Evolutionary conservation across 2,888 invertebrate genomes (phyloP).

Genomic region (Hydriomena furcata): DNA sequence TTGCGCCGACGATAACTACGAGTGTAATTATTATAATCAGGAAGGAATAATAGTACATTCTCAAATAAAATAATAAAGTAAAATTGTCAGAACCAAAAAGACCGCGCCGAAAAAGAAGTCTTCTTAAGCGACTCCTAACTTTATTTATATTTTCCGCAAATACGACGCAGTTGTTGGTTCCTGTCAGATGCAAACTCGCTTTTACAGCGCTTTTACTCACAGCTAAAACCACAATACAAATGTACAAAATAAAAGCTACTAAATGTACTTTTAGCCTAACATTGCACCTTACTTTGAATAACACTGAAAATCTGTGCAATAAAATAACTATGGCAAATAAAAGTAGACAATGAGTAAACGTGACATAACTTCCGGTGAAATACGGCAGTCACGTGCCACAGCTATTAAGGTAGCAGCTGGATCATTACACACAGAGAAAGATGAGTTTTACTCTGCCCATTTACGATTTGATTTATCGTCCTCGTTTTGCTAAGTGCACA

Average conservation of each 20-base stretch:
- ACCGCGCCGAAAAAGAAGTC: too few species aligned
- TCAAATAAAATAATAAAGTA: too few species aligned
- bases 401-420: constrained; percentile 6
- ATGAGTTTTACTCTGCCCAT: not conserved
- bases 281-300: not conserved
- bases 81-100: too few species aligned
- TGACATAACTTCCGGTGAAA: constrained; percentile 12
- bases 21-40: too few species aligned
- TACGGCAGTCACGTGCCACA: constrained; percentile 26
- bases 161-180: constrained; percentile 37
- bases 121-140: too few species aligned
- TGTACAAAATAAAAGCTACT: too few species aligned
- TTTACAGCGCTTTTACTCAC: too few species aligned
- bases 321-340: constrained; percentile 17
- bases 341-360: constrained; percentile 18
- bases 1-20: too few species aligned
- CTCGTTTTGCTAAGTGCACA: too few species aligned
- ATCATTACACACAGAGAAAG: not conserved
- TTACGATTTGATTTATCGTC: not conserved
- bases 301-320: not conserved
- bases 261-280: not conserved
- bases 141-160: too few species aligned
- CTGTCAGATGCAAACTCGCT: constrained; percentile 39
- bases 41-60: too few species aligned
- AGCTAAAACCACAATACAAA: too few species aligned